phyloP scores from a whole-genome alignment of 2,888 invertebrate genomes.

The Drosophila sordidula region DNA sequence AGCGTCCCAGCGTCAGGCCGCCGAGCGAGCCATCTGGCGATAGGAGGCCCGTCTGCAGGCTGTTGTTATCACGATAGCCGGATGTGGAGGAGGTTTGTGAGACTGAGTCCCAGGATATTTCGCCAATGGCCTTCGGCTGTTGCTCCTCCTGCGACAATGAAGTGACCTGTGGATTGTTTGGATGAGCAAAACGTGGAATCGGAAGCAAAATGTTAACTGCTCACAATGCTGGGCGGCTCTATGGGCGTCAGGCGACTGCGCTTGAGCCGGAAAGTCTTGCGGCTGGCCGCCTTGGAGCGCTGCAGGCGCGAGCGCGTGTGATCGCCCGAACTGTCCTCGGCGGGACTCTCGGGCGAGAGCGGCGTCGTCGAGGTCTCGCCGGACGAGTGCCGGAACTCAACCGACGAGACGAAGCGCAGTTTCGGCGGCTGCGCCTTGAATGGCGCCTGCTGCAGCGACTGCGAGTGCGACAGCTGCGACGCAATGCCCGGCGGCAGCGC shows the following conservation, averaged over 20 bases:
- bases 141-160: constrained; percentile 67
- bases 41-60: constrained; percentile 85
- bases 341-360: constrained; percentile 90
- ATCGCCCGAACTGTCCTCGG: constrained; percentile 89
- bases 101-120: constrained; percentile 92
- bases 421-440: constrained; percentile 87
- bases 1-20: constrained; percentile 89
- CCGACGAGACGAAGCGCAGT: constrained; percentile 92
- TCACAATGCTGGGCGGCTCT: constrained; percentile 87
- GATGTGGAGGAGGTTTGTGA: constrained; percentile 95
- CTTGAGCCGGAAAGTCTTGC: constrained; percentile 95
- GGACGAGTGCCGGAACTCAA: constrained; percentile 92
- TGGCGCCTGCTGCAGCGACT: constrained; percentile 84
- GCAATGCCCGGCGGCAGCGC: constrained; percentile 82
- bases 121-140: constrained; percentile 85
- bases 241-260: constrained; percentile 89
- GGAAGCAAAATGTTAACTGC: constrained; percentile 2
- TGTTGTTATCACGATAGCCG: constrained; percentile 91
- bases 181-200: background rate
- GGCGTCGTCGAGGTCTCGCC: constrained; percentile 92
- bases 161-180: constrained; percentile 60
- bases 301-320: constrained; percentile 90
- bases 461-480: constrained; percentile 85
- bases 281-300: constrained; percentile 96
- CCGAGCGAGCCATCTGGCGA: constrained; percentile 87